Evolutionary conservation across 2,797 vertebrate genomes (phyloP).

Genomic region (Gymnodraco acuticeps): DNA sequence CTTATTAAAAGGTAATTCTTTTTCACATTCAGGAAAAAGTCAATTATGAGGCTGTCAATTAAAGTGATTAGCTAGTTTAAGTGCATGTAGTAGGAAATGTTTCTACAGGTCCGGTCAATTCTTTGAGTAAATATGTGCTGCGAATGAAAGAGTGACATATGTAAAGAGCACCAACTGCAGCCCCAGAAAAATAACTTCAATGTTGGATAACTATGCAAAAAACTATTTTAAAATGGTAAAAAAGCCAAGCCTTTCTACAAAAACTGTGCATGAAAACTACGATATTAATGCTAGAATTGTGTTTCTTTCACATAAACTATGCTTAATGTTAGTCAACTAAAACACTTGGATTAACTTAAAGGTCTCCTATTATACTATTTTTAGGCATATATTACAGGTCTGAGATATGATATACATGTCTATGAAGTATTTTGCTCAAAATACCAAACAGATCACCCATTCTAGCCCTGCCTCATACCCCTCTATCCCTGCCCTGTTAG

Average conservation of each 20-base stretch:
- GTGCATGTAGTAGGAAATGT: no score
- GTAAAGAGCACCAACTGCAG: neutral
- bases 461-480: no score
- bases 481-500: no score
- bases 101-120: neutral
- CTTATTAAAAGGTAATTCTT: neutral
- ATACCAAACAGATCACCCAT: no score
- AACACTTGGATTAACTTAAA: neutral
- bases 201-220: neutral
- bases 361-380: no score
- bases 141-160: neutral
- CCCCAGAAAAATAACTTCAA: neutral
- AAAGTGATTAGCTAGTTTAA: neutral
- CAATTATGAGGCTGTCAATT: slow-evolving; percentile 2
- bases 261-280: neutral
- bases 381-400: no score
- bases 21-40: neutral
- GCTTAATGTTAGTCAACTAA: neutral
- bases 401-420: no score
- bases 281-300: neutral
- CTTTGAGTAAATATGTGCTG: neutral
- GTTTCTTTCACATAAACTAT: neutral
- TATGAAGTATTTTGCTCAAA: no score
- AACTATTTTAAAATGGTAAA: neutral
- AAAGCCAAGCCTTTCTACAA: neutral